These are phyloP conservation scores for Xanthorhoe spadicearia DNA, from an alignment of 2,888 invertebrate species.

Conservation along the genomic window DNA sequence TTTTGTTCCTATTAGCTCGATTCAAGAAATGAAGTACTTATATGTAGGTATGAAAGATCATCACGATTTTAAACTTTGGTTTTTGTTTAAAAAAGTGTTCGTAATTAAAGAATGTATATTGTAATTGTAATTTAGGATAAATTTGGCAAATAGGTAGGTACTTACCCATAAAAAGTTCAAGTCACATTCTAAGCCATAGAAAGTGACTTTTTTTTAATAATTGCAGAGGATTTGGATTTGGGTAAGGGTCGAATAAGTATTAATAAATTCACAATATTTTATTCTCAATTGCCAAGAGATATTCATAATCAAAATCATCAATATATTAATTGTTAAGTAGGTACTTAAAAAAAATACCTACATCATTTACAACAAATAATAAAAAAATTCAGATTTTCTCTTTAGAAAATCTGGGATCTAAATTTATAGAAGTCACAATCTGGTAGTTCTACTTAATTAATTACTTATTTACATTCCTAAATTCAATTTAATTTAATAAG, in stretches of 20 bases:
- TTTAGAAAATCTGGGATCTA: background rate
- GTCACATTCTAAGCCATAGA: too few species aligned
- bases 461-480: background rate
- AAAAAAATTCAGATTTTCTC: slow-evolving; percentile 2
- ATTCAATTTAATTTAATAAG: background rate
- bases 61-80: too few species aligned
- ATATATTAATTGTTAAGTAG: too few species aligned
- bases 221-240: background rate
- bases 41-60: too few species aligned
- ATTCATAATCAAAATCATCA: background rate
- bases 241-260: background rate
- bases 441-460: slow-evolving; percentile 10
- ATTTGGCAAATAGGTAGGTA: too few species aligned
- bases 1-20: too few species aligned
- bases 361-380: slow-evolving; percentile 9
- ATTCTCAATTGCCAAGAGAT: slow-evolving; percentile 8
- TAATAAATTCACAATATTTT: slow-evolving; percentile 6
- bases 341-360: background rate
- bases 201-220: too few species aligned
- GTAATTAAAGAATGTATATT: too few species aligned
- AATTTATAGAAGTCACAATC: slow-evolving; percentile 7
- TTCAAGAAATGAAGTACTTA: too few species aligned
- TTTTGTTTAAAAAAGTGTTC: too few species aligned
- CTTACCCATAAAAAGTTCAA: too few species aligned
- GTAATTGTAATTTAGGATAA: too few species aligned